Base-by-base conservation (phyloP, 1,140 invertebrate genomes). In the Drosophila gunungcola region DNA sequence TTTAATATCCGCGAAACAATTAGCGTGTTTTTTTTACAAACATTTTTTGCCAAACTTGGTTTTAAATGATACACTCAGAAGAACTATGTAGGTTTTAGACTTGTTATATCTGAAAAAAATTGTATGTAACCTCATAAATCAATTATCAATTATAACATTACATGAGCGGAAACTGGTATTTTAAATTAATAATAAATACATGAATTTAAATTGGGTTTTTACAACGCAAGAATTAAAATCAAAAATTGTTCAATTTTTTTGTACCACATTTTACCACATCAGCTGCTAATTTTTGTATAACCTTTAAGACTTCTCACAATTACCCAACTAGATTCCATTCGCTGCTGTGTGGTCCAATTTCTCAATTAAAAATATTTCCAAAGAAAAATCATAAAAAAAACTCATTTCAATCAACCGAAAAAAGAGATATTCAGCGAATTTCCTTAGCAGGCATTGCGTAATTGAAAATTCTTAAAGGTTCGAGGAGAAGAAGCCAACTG, bases 321-420 rank as follows among this genome's bases (percentile, higher is more conserved):
- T 32, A 39, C 25, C 67, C 42, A 48, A 54, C 13, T 41, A 6
- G 10, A 32, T 45, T 65, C 13, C 45, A 13, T 6, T 16, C 1
- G 6, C 34, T 25, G 13, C 27, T 73, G 68, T 73, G 69, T 73
- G 69, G 69, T 73, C 69, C 56, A 21, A 60, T 38, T 41, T 52
- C 36, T 73, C 68, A 73, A 73, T 73, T 46, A 73, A 73, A 73
- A 61, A 61, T 61, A 73, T 73, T 73, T 73, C 48, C 55, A 73
- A 41, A 73, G 68, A 73, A 73, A 73, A 73, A 45, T 45, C 53
- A 53, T 75, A 42, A 76, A 73, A 73, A 69, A 69, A 67, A 58
- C 46, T 46, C 54, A 72, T 72, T 48, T 72, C 45, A 9, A 72
- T 57, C 25, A 21, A 10, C 21, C 25, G 34, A 51, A 39, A 57